A percentile compares a stretch with the other conserved stretches of the same genome.
These are phyloP conservation scores for Drosophila persimilis DNA, from an alignment of 1,140 invertebrate genomes.

Conservation along the genomic window DNA sequence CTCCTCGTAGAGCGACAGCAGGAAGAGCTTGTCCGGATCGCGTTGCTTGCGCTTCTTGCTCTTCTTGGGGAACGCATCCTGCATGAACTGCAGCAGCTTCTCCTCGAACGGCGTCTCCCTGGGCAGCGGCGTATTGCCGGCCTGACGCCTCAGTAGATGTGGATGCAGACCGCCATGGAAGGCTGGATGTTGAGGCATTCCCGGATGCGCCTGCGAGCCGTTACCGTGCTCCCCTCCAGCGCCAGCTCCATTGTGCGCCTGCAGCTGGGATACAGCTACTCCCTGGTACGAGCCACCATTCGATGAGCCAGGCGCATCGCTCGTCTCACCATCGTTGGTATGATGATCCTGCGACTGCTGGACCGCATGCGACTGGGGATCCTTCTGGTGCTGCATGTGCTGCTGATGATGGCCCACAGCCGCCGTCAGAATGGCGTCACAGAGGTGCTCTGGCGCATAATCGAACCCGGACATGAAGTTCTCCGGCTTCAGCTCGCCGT, in stretches of 20 bases:
- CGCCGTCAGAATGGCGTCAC: slow-evolving; percentile 78
- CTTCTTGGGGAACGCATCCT: slow-evolving; percentile 80
- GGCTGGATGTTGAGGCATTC: slow-evolving; percentile 69
- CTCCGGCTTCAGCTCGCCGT: slow-evolving; percentile 77
- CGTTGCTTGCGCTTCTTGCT: slow-evolving; percentile 79
- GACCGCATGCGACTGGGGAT: slow-evolving; percentile 57
- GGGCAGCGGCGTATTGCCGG: slow-evolving; percentile 42
- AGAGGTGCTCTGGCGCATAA: slow-evolving; percentile 78
- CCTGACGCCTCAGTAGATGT: slow-evolving; percentile 70
- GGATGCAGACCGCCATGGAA: slow-evolving; percentile 76
- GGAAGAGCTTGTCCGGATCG: slow-evolving; percentile 76
- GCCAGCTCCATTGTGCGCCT: slow-evolving; percentile 66
- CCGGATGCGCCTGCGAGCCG: slow-evolving; percentile 60
- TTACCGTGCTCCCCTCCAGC: slow-evolving; percentile 54
- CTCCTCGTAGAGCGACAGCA: slow-evolving; percentile 76
- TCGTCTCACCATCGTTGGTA: slow-evolving; percentile 75
- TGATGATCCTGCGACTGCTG: slow-evolving; percentile 76
- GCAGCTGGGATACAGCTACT: slow-evolving; percentile 60
- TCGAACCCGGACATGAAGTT: slow-evolving; percentile 81
- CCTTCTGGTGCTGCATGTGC: slow-evolving; percentile 68
- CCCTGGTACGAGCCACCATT: slow-evolving; percentile 75
- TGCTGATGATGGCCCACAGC: slow-evolving; percentile 74
- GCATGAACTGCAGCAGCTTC: slow-evolving; percentile 79
- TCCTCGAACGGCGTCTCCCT: slow-evolving; percentile 75
- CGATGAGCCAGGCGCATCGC: slow-evolving; percentile 75